Percentiles rank a stretch among this genome's conserved stretches.
phyloP scores from a whole-genome alignment of 2,797 vertebrate genomes.

The Anabacerthia variegaticeps region DNA sequence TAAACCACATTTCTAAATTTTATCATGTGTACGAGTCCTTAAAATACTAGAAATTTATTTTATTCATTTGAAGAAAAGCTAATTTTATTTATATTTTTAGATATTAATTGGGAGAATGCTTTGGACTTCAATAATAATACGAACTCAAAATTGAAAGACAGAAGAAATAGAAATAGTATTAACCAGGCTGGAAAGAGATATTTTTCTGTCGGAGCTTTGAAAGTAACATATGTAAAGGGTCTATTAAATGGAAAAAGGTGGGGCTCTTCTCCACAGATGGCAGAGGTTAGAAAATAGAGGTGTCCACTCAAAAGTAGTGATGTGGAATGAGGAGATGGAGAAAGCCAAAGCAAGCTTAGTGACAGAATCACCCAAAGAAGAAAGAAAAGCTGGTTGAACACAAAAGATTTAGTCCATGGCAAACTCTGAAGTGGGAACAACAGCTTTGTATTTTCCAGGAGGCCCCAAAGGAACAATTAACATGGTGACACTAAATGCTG shows the following conservation, averaged over 20 bases:
- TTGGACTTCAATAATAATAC: background rate
- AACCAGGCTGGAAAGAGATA: background rate
- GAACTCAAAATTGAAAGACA: background rate
- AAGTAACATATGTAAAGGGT: background rate
- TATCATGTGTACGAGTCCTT: background rate
- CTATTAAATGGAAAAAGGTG: background rate
- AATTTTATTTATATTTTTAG: background rate
- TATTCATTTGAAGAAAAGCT: background rate
- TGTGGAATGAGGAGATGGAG: background rate
- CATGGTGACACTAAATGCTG: background rate
- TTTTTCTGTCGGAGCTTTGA: background rate
- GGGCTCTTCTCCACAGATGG: rapidly evolving
- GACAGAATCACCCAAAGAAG: background rate
- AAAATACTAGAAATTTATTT: background rate
- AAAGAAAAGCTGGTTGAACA: background rate
- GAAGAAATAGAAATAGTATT: background rate
- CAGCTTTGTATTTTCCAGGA: background rate
- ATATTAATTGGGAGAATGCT: background rate
- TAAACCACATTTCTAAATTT: background rate
- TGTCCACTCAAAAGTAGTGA: background rate
- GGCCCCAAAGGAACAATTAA: background rate
- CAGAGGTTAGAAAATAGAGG: background rate
- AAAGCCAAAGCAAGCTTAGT: background rate
- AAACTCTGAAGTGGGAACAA: background rate
- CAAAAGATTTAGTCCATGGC: background rate